Conservation (phyloP, 2,113 vertebrate species). For the Caloenas nicobarica region DNA sequence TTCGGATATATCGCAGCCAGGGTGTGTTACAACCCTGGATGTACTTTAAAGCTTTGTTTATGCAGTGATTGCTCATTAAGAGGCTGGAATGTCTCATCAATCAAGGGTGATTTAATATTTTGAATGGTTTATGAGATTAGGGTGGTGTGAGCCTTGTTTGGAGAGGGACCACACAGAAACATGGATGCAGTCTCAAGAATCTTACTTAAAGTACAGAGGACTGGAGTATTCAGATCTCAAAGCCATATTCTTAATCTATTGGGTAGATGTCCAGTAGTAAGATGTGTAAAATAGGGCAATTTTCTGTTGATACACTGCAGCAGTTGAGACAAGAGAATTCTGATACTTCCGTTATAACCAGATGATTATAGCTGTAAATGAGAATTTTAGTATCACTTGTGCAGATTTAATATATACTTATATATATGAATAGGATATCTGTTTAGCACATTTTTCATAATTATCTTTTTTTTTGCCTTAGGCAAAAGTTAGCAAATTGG, state of each 20-base stretch:
- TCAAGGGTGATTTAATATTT: neutral
- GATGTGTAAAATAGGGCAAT: neutral
- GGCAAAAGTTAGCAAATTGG: neutral
- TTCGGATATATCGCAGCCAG: fast-evolving
- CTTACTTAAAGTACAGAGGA: neutral
- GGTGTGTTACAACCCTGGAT: neutral
- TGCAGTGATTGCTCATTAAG: neutral
- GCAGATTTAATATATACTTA: neutral
- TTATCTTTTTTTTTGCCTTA: neutral
- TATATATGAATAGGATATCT: neutral
- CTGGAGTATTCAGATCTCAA: neutral
- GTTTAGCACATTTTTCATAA: neutral
- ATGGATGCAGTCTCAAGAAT: neutral
- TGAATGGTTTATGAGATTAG: neutral
- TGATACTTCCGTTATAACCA: neutral
- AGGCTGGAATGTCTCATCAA: neutral
- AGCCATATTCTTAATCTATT: neutral
- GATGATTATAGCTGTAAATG: neutral
- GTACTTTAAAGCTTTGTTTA: neutral
- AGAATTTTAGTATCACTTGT: neutral
- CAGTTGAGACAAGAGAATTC: neutral
- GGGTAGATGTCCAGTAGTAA: neutral
- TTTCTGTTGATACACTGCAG: neutral
- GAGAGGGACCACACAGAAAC: neutral
- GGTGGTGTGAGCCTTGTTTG: neutral